Evolutionary conservation across 2,113 vertebrate species (phyloP), one percentile per base, ranked within the genome.

Genomic region (Oophaga pumilio): DNA sequence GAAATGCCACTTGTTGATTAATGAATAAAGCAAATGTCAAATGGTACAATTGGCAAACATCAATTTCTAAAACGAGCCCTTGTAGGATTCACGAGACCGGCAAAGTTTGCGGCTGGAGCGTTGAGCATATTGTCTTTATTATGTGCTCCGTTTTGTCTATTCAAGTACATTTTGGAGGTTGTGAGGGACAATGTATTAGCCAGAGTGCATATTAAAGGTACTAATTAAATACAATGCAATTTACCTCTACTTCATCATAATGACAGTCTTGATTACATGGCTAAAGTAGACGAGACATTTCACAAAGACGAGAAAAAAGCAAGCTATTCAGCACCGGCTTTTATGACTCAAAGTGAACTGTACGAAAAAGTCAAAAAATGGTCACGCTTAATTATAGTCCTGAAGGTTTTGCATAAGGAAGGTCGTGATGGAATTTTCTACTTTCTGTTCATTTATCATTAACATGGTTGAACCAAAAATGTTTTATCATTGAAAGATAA

Each of bases 111-210:
- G 50, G 53, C 73, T 82, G 56, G 80, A 82, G 56, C 49, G 57
- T 52, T 73, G 33, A 73, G 57, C n/a, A 43, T 69, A 79, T 59
- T 74, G 66, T 81, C 87, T 57, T 43, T 24, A 52, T 73, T 66
- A 43, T 26, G 60, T 53, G 43, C 69, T 26, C 43, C 76, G 73
- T 84, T 84, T 88, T 88, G 87, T 84, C 87, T 88, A n/a, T 68
- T 88, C 87, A 88, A 84, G 87, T 84, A 88, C 87, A 88, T 88
- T 88, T 77, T 88, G 79, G 73, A 88, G 87, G 87, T 88, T 88
- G 81, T 28, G 56, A 20, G 76, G 87, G 87, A 88, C 87, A 68
- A 68, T 77, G 87, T 76, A 76, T 83, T 88, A 83, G 68, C 50
- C 68, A 49, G 49, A 56, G 20, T 80, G 85, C 76, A 64, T 87